Conservation (phyloP, 1,140 invertebrate species). For the Alviniconcha marisindica region DNA sequence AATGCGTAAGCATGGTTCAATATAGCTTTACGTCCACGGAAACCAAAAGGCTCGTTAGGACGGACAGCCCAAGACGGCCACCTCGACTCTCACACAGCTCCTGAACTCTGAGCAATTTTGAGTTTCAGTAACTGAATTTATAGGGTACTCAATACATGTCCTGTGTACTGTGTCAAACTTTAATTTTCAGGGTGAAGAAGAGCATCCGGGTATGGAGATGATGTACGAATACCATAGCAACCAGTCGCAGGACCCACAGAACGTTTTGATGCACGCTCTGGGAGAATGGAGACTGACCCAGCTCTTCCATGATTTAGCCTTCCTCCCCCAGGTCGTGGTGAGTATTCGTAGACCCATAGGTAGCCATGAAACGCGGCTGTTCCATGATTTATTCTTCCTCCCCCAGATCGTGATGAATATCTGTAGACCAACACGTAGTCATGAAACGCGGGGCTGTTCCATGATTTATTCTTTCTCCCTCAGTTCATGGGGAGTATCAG, state of each 20-base stretch:
- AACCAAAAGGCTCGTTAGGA: too few relatives aligned
- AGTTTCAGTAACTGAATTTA: too few relatives aligned
- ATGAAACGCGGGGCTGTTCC: conserved; percentile 64
- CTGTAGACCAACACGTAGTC: too few relatives aligned
- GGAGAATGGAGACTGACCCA: conserved; percentile 72
- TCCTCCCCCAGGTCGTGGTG: conserved; percentile 68
- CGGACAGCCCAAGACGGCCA: too few relatives aligned
- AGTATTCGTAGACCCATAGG: too few relatives aligned
- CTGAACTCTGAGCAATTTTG: too few relatives aligned
- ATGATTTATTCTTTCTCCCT: conserved; percentile 69
- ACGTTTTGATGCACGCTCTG: conserved; percentile 70
- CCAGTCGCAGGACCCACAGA: conserved; percentile 68
- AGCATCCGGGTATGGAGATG: conserved; percentile 67
- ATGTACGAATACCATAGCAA: conserved; percentile 74
- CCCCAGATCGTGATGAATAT: conserved; percentile 64
- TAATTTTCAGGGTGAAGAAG: conserved; percentile 47
- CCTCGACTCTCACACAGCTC: too few relatives aligned
- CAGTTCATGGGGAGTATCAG: conserved; percentile 63
- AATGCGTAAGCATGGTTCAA: too few relatives aligned
- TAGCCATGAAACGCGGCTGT: conserved; percentile 55
- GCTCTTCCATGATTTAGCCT: conserved; percentile 71
- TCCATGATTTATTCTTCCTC: conserved; percentile 70
- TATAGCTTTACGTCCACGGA: too few relatives aligned
- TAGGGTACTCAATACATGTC: too few relatives aligned
- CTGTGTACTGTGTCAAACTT: too few relatives aligned